These are phyloP conservation scores for Hyperoplus immaculatus DNA, from an alignment of 2,797 vertebrate genomes.

Conservation along the genomic window DNA sequence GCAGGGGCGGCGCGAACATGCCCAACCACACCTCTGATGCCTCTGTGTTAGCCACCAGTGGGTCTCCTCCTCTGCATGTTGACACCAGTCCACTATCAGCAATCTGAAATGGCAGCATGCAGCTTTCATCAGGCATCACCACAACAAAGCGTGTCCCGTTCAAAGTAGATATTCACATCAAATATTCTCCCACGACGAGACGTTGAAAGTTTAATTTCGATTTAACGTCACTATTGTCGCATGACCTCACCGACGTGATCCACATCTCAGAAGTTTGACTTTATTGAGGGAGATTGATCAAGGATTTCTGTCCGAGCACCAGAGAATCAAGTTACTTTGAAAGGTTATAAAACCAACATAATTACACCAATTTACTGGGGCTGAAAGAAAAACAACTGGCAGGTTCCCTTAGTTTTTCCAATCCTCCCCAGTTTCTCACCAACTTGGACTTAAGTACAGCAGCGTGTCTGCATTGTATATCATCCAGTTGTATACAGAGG, in stretches of 20 bases:
- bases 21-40: constrained; percentile 72
- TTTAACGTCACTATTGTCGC: not conserved
- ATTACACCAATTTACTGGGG: constrained; percentile 40
- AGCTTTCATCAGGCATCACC: constrained; percentile 19
- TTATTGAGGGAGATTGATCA: constrained; percentile 50
- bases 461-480: constrained; percentile 30
- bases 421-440: constrained; percentile 18
- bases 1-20: constrained; percentile 62
- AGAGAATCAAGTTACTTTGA: constrained; percentile 49
- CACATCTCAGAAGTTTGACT: constrained; percentile 9
- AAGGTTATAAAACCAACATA: constrained; percentile 45
- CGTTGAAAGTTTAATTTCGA: not conserved
- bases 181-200: constrained; percentile 15
- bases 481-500: constrained; percentile 5
- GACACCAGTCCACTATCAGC: constrained; percentile 34
- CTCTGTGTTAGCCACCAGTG: constrained; percentile 67
- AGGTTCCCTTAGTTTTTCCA: constrained; percentile 18
- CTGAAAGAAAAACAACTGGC: constrained; percentile 51
- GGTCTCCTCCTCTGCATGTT: constrained; percentile 62
- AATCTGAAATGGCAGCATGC: constrained; percentile 27
- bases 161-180: not conserved
- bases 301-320: constrained; percentile 40
- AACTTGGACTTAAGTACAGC: constrained; percentile 28
- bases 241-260: not conserved
- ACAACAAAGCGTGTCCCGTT: not conserved